Evolutionary conservation across 1,140 invertebrate genomes (phyloP).

Genomic region (Bombus affinis): DNA sequence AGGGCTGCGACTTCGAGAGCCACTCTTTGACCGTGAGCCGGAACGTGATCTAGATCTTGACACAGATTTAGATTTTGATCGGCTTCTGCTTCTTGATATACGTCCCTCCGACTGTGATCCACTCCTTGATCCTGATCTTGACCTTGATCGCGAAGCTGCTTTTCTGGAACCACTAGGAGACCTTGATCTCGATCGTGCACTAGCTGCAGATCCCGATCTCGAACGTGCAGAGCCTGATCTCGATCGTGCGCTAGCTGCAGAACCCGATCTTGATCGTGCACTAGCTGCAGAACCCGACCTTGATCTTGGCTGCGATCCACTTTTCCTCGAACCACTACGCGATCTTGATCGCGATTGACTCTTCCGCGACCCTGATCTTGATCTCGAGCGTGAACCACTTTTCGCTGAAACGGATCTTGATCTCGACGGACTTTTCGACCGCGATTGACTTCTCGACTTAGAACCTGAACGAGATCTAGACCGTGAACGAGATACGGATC

Average conservation of each 20-base stretch:
- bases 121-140: slow-evolving; percentile 69
- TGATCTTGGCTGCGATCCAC: slow-evolving; percentile 67
- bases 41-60: slow-evolving; percentile 76
- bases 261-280: slow-evolving; percentile 58
- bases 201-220: slow-evolving; percentile 55
- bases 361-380: slow-evolving; percentile 69
- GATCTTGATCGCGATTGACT: slow-evolving; percentile 68
- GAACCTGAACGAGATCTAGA: slow-evolving; percentile 69
- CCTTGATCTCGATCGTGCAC: slow-evolving; percentile 55
- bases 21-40: slow-evolving; percentile 78
- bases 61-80: slow-evolving; percentile 72
- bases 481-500: slow-evolving; percentile 55
- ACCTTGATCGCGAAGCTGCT: slow-evolving; percentile 62
- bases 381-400: slow-evolving; percentile 67
- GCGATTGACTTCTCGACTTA: slow-evolving; percentile 64
- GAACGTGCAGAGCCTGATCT: slow-evolving; percentile 71
- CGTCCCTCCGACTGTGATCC: slow-evolving; percentile 77
- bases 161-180: slow-evolving; percentile 72
- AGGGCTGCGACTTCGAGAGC: slow-evolving; percentile 80
- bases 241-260: slow-evolving; percentile 45
- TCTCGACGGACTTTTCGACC: slow-evolving; percentile 63
- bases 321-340: slow-evolving; percentile 9
- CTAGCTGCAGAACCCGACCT: slow-evolving; percentile 71
- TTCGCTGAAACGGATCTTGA: slow-evolving; percentile 71
- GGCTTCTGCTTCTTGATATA: slow-evolving; percentile 62